Evolutionary conservation across 2,797 vertebrate species (phyloP), one percentile per base, ranked within the genome.

Genomic region (Fundulus diaphanus): DNA sequence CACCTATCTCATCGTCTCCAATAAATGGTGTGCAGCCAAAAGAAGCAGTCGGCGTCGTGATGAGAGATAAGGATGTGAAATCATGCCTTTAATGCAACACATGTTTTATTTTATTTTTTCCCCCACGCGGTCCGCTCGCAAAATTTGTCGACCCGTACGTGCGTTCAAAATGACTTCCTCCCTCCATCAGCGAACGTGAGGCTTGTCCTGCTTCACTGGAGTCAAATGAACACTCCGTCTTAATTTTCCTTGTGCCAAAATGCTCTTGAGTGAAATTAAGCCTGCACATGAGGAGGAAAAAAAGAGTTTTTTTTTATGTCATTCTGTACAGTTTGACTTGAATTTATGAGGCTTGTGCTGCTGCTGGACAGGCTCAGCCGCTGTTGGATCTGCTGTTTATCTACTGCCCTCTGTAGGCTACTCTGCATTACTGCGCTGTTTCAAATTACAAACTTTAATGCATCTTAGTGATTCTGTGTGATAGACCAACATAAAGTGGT

Each of bases 341-440:
- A 56, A 78, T 74, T 72, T 68, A 59, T 29, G 11, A 70, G 18
- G 49, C 69, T 33, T 68, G 33, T 74, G 46, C 29, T 48, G 6
- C 20, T 51, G 22, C 61, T 33, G 37, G 5, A 24, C 44, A 74
- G 7, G n/a, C 9, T 5, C 27, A 1, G 33, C 61, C 46, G 1
- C 71, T 24, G 37, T 18, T 42, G 1, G 8, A 86, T 87, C 72
- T 48, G 46, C 72, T 88, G 87, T 87, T 94, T 87, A 90, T 93
- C 74, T 91, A 88, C 93, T 95, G 93, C 94, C 93, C 93, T 93
- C 95, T 95, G 85, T 84, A 90, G 95, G 86, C 42, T 9, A 40
- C 13, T 20, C 49, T 35, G 57, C 42, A n/a, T 29, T 70, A 49
- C 86, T 80, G 66, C 91, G 20, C 20, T 51, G 27, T 12, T 42